Percentiles rank a stretch among this genome's conserved stretches.
Evolutionary conservation across 2,113 vertebrate genomes (phyloP).

Genomic region (Heteronetta atricapilla): DNA sequence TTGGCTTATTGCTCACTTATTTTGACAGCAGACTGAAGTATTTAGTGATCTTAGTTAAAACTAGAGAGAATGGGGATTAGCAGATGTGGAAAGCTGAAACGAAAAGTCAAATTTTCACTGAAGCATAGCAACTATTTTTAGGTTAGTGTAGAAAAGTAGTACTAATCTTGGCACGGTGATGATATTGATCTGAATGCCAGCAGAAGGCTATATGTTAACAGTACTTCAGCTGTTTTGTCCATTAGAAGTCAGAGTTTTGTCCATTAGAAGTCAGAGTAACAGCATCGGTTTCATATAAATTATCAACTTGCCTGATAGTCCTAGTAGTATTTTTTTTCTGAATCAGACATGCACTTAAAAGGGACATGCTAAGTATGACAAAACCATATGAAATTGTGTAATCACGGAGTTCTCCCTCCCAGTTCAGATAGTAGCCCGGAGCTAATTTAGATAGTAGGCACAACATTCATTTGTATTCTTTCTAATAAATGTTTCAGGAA

Average conservation of each 20-base stretch:
- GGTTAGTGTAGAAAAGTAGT: slow-evolving; percentile 40
- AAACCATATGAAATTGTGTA: background rate
- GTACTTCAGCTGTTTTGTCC: background rate
- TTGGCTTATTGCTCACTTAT: background rate
- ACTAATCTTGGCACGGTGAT: slow-evolving; percentile 40
- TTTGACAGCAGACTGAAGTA: background rate
- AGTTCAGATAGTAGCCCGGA: background rate
- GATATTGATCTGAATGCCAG: slow-evolving; percentile 15
- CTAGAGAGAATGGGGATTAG: background rate
- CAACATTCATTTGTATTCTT: background rate
- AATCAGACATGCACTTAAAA: background rate
- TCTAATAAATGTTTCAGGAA: background rate
- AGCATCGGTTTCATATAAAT: background rate
- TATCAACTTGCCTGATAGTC: background rate
- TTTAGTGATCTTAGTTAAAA: background rate
- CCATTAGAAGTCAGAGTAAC: slow-evolving; percentile 3
- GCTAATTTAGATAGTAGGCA: background rate
- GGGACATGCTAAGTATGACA: background rate
- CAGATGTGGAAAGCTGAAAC: background rate
- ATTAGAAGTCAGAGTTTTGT: too few species aligned
- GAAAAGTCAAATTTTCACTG: background rate
- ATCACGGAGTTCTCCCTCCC: background rate
- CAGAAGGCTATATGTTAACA: slow-evolving; percentile 4
- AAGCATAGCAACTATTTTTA: slow-evolving; percentile 39
- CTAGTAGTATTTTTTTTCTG: background rate